Evolutionary conservation across 2,113 vertebrate species (phyloP), one percentile per base, ranked within the genome.

Genomic region (Platanista minor): DNA sequence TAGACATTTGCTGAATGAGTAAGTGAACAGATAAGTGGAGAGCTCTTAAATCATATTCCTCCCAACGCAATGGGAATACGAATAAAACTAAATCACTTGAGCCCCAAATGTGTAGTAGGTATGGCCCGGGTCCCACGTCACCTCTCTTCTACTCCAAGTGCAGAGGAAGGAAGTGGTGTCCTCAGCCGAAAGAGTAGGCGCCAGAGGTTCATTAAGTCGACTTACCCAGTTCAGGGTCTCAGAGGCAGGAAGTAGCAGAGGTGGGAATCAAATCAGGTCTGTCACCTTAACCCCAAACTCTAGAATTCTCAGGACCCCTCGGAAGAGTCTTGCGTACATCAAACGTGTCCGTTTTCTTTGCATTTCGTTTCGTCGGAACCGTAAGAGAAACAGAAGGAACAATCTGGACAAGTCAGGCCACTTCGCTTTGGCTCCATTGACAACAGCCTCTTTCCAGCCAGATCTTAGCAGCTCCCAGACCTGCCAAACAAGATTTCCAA

Each of bases 21-120:
- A 18, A 46, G 2, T 33, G 59, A 64, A 46, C 27, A 12, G 57
- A 46, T 39, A 18, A 90, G 27, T 81, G 59, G 61, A 54, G 49
- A 25, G 75, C 3, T 87, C 75, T 94, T 31, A 69, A 77, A 80
- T 91, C 49, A 8, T 36, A 66, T 31, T 90, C 29, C 57, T 33
- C 18, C 20, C 3, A n/a, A 64, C 33, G 33, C 5, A 8, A 3
- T 54, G 29, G 18, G 9, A 57, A 71, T 46, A 41, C 15, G 41
- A 66, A 41, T 52, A 54, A 43, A 71, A 4, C 20, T 36, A 54
- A 21, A 49, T 17, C 9, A 41, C 36, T 0, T 20, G 81, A 91
- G 21, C 6, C 23, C 31, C 21, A 64, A 10, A 8, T 62, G 17
- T 36, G 3, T 11, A 14, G 14, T 17, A 94, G 31, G 4, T 10